Evolutionary conservation across 2,113 vertebrate species (phyloP), one percentile per base, ranked within the genome.

Genomic region (Anarrhichthys ocellatus): DNA sequence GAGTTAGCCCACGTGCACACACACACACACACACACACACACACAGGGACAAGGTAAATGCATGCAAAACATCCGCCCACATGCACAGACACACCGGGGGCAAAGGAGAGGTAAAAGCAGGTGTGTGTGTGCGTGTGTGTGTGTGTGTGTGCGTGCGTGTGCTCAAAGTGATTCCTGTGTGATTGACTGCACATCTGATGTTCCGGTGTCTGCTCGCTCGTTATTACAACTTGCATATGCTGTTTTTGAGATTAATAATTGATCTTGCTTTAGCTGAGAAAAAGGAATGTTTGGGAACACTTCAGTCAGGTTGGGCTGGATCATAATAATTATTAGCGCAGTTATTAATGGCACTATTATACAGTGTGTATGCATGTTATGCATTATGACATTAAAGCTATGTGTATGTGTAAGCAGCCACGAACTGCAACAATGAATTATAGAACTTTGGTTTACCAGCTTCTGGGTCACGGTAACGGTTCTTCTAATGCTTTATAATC

Each of bases 31-130:
- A 46, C 29, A 34, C 29, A 82, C 20, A 66, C 69, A 74, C 54
- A 68, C 48, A 46, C 61, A 63, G 65, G 36, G 73, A 87, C 80
- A 74, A 88, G 82, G 74, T 79, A 88, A 89, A 86, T 78, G 78
- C 87, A 89, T 85, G 81, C 85, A 81, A 88, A 90, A 91, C 87
- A 91, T 82, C 85, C 88, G 32, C 89, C 89, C 87, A 90, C 92
- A 50, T n/a, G 66, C 24, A 20, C 85, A 89, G 72, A 88, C 74
- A 67, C 66, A 77, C 78, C 29, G 24, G 73, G 81, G 50, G 56
- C 76, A 66, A 63, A 65, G 50, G 69, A 50, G 82, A 66, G 65
- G 82, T 71, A 85, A 82, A 82, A 82, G 85, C 80, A 84, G 70
- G 84, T 83, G 78, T 89, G 83, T 74, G 78, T 84, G 44, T 86